These are phyloP conservation scores for Drosophila fulvimacula DNA, from an alignment of 2,888 invertebrate genomes.

Conservation along the genomic window DNA sequence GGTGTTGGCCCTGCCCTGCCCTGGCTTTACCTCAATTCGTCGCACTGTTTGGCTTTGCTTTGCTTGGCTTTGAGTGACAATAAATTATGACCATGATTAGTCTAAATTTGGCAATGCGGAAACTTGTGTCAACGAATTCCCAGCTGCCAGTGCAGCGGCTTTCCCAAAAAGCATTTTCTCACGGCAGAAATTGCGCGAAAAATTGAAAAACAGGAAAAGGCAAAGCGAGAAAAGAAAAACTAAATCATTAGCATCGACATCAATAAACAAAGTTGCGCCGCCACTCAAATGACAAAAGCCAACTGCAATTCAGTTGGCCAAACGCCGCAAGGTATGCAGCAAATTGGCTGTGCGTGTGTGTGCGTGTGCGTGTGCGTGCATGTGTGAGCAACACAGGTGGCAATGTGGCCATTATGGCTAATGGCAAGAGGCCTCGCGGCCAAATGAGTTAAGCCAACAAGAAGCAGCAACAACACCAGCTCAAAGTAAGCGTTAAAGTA, in stretches of 20 bases:
- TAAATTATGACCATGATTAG: slow-evolving; percentile 80
- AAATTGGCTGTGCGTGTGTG: slow-evolving; percentile 14
- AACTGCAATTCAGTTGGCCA: slow-evolving; percentile 29
- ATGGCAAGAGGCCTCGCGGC: slow-evolving; percentile 64
- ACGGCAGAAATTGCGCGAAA: slow-evolving; percentile 47
- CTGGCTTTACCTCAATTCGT: slow-evolving; percentile 55
- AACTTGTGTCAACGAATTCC: slow-evolving; percentile 39
- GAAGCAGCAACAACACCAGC: slow-evolving; percentile 52
- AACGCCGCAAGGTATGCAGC: slow-evolving; percentile 70
- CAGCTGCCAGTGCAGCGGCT: slow-evolving; percentile 27
- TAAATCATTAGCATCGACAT: slow-evolving; percentile 56
- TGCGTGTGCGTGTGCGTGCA: slow-evolving; percentile 21
- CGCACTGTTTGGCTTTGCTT: slow-evolving; percentile 59
- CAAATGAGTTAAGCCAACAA: slow-evolving; percentile 80
- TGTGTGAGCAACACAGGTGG: slow-evolving; percentile 75
- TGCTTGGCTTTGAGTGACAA: slow-evolving; percentile 71
- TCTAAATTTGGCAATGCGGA: slow-evolving; percentile 72
- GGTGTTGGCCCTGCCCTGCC: slow-evolving; percentile 14
- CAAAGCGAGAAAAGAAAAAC: slow-evolving; percentile 26
- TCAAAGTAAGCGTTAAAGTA: slow-evolving; percentile 74
- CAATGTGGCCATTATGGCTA: slow-evolving; percentile 80
- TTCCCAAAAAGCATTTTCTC: slow-evolving; percentile 64
- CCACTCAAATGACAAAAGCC: slow-evolving; percentile 34
- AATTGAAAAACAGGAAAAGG: slow-evolving; percentile 47
- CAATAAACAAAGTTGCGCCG: slow-evolving; percentile 39